Evolutionary conservation across 2,113 vertebrate species (phyloP).

Genomic region (Oostethus manadensis): DNA sequence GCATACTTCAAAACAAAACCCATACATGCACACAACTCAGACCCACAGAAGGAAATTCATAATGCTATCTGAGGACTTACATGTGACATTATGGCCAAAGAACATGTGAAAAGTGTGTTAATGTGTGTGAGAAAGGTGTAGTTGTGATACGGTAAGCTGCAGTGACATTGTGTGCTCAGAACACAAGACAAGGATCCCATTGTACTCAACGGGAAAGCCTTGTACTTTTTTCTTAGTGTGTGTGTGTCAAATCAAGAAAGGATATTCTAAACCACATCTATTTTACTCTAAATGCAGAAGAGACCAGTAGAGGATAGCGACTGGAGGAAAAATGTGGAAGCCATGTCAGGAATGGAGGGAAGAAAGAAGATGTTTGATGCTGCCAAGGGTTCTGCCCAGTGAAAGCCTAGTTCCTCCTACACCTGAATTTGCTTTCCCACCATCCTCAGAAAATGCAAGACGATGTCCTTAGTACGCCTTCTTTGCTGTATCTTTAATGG

Average conservation of each 20-base stretch:
- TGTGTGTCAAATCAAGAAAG: slow-evolving; percentile 8
- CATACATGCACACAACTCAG: background rate
- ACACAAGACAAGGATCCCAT: slow-evolving; percentile 48
- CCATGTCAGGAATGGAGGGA: slow-evolving; percentile 96
- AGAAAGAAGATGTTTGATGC: slow-evolving; percentile 97
- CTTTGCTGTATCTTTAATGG: background rate
- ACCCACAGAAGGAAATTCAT: background rate
- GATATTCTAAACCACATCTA: background rate
- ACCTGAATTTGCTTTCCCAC: background rate
- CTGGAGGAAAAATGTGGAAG: slow-evolving; percentile 96
- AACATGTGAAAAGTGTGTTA: slow-evolving; percentile 29
- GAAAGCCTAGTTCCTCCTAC: slow-evolving; percentile 8
- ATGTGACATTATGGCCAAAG: slow-evolving; percentile 12
- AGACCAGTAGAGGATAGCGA: slow-evolving; percentile 88
- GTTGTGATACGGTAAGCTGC: slow-evolving; percentile 21
- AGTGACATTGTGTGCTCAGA: slow-evolving; percentile 9
- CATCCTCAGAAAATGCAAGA: background rate
- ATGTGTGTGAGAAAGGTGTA: slow-evolving; percentile 31
- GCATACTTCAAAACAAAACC: background rate
- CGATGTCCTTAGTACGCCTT: background rate
- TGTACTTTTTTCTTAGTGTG: slow-evolving; percentile 24
- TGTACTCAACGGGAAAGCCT: slow-evolving; percentile 34
- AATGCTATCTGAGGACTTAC: slow-evolving; percentile 7
- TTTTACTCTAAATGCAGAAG: slow-evolving; percentile 67
- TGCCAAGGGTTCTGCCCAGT: slow-evolving; percentile 73